Evolutionary conservation across 2,797 vertebrate species (phyloP).

Genomic region (Acanthurus leucopareius): DNA sequence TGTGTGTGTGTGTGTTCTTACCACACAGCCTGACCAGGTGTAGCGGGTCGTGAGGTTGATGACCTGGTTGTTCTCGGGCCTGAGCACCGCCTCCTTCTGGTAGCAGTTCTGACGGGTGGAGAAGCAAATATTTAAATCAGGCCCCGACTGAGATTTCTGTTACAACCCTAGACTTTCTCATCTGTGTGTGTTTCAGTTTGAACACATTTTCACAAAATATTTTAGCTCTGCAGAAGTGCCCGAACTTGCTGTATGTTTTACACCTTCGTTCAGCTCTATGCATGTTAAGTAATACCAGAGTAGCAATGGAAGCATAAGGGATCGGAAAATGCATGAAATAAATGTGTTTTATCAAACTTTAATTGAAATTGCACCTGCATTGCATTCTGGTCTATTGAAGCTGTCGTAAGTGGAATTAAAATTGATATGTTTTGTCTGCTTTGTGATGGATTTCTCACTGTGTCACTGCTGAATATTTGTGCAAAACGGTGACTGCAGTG

Average conservation of each 20-base stretch:
- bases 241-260: conserved; percentile 28
- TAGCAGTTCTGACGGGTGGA: conserved; percentile 88
- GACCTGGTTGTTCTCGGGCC: conserved; percentile 96
- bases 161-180: neutral
- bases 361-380: conserved; percentile 32
- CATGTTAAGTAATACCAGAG: conserved; percentile 22
- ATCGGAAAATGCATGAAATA: conserved; percentile 12
- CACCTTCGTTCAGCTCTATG: neutral
- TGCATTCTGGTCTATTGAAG: conserved; percentile 27
- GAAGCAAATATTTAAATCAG: neutral
- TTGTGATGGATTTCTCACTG: conserved; percentile 37
- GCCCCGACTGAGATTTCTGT: too few relatives aligned
- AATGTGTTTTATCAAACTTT: conserved; percentile 40
- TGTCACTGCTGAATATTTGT: conserved; percentile 26
- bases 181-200: neutral
- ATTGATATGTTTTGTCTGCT: conserved; percentile 33
- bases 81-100: conserved; percentile 93
- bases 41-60: conserved; percentile 96
- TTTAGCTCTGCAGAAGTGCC: neutral
- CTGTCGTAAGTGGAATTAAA: conserved; percentile 41
- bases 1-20: conserved; percentile 70
- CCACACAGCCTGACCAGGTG: conserved; percentile 95
- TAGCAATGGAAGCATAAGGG: conserved; percentile 5
- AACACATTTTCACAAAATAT: neutral
- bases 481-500: conserved; percentile 14